These are phyloP conservation scores for Pseudolaguvia tuberculata DNA, from an alignment of 2,113 vertebrate genomes.

Conservation along the genomic window DNA sequence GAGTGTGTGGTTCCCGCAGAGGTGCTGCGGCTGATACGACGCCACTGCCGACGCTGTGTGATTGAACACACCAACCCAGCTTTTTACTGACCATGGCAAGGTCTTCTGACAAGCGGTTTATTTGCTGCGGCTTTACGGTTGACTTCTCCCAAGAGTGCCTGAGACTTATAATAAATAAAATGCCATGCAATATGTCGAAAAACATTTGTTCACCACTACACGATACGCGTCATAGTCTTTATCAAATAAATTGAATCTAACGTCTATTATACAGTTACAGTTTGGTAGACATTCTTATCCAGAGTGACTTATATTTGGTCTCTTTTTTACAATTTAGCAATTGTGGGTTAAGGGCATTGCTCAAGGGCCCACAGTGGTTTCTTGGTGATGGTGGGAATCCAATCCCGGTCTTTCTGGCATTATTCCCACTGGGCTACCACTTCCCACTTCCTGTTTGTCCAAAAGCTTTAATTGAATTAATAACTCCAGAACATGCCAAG, in stretches of 20 bases:
- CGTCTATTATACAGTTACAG: constrained; percentile 6
- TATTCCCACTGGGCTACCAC: no score
- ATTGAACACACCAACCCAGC: constrained; percentile 97
- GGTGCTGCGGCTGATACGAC: constrained; percentile 85
- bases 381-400: no score
- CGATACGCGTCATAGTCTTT: constrained; percentile 37
- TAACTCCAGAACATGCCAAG: neutral
- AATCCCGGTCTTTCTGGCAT: no score
- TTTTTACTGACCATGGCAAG: constrained; percentile 79
- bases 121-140: constrained; percentile 21
- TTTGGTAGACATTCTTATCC: no score
- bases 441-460: no score
- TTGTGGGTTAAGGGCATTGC: no score
- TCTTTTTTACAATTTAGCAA: no score
- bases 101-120: constrained; percentile 56
- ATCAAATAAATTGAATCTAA: constrained; percentile 29
- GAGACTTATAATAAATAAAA: no score
- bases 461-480: constrained; percentile 5
- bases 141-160: constrained; percentile 4
- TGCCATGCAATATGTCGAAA: constrained; percentile 25
- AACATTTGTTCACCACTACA: constrained; percentile 15
- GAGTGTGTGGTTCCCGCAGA: constrained; percentile 94
- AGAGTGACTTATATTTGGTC: no score
- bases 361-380: no score
- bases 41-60: constrained; percentile 90